Conservation (phyloP, 2,888 invertebrate species). For the Parnassius apollo region DNA sequence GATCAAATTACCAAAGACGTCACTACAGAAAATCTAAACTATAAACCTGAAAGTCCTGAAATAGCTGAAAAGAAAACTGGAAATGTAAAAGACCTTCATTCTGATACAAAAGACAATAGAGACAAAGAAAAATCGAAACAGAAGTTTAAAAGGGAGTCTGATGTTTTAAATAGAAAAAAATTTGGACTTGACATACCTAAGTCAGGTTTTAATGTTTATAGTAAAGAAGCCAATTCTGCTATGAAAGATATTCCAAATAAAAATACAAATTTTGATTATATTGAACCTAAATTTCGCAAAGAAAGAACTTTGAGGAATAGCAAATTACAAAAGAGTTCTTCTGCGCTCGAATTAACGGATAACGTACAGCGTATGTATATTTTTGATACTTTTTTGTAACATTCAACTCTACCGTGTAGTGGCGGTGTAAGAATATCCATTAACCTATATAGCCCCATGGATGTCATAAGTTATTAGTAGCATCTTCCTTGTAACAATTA, state of each 20-base stretch:
- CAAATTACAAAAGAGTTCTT: neutral
- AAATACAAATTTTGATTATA: neutral
- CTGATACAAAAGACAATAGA: neutral
- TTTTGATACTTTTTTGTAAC: too few relatives aligned
- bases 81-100: neutral
- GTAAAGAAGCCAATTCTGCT: slow-evolving; percentile 1
- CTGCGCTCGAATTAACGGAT: neutral
- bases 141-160: neutral
- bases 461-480: too few relatives aligned
- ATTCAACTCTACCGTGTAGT: too few relatives aligned
- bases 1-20: neutral
- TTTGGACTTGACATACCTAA: slow-evolving; percentile 4
- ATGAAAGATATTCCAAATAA: neutral
- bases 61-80: neutral
- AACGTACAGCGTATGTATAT: neutral
- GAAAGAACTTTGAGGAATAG: neutral
- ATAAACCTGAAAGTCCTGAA: neutral
- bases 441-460: too few relatives aligned
- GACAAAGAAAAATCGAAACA: slow-evolving; percentile 10
- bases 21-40: neutral
- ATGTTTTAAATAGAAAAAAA: neutral
- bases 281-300: slow-evolving; percentile 2
- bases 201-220: neutral
- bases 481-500: too few relatives aligned
- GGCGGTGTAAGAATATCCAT: too few relatives aligned